Conservation (phyloP, 2,888 invertebrate genomes). For the Ennomos quercinarius region DNA sequence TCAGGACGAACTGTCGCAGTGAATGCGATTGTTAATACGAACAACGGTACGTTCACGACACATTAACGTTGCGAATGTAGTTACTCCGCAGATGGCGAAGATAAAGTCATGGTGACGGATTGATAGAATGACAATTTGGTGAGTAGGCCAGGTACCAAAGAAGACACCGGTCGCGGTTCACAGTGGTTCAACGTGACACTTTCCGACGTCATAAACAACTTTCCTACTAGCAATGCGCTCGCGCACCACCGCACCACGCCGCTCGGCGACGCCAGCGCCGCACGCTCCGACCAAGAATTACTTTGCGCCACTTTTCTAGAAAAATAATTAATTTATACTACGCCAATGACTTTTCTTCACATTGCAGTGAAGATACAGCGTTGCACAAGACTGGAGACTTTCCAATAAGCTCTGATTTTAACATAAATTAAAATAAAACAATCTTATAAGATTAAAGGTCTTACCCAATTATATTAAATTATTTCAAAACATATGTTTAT, state of each 20-base stretch:
- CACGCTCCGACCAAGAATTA: slow-evolving; percentile 63
- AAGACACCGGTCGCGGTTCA: slow-evolving; percentile 81
- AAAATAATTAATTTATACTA: slow-evolving; percentile 68
- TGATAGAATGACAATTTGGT: slow-evolving; percentile 83
- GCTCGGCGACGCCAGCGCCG: slow-evolving; percentile 47
- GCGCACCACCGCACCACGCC: slow-evolving; percentile 57
- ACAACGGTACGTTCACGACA: slow-evolving; percentile 62
- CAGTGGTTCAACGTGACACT: slow-evolving; percentile 85
- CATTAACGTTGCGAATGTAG: slow-evolving; percentile 57
- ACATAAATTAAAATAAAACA: slow-evolving; percentile 45
- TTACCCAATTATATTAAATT: neutral
- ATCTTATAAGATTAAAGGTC: slow-evolving; percentile 31
- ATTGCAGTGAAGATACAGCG: slow-evolving; percentile 50
- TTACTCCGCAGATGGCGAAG: slow-evolving; percentile 68
- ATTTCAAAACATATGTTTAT: no score
- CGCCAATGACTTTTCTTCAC: slow-evolving; percentile 66
- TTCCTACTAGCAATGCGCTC: slow-evolving; percentile 84
- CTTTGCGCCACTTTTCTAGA: slow-evolving; percentile 75
- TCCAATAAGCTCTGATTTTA: slow-evolving; percentile 47
- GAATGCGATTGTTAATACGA: slow-evolving; percentile 58
- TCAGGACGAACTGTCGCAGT: slow-evolving; percentile 52
- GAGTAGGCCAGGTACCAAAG: slow-evolving; percentile 81
- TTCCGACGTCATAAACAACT: slow-evolving; percentile 84
- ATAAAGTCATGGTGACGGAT: slow-evolving; percentile 79
- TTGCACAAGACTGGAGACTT: slow-evolving; percentile 43